Evolutionary conservation across 92 coral and sea anemone species (phyloP), one percentile per base, ranked within the genome.

Genomic region (Desmophyllum pertusum): DNA sequence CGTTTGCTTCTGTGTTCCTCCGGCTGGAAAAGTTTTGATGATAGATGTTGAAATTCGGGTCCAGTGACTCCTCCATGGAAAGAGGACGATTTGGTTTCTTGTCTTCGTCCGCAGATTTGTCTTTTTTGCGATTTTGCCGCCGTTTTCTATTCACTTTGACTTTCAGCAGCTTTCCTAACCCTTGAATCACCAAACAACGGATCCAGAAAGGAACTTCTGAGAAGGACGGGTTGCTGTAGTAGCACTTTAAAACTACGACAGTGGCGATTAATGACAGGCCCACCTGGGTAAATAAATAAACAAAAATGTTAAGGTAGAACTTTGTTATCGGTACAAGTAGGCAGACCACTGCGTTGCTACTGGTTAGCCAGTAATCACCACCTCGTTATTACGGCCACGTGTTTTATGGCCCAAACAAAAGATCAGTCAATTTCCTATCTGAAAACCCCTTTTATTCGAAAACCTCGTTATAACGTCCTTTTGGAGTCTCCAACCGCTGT

Each of bases 181-280:
- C 84, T 57, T 88, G 91, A 31, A 95, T 77, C 10, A 95, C 89
- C 19, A 93, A 75, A 18, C 78, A 88, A 33, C 91, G 91, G 61
- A 95, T 87, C 98, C 98, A 95, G 13, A 94, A 73, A 18, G 98
- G 98, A 89, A 95, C 89, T 76, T 87, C 90, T 39, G 91, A 89
- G 76, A 93, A 89, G 39, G 94, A 85, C 5, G 97, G 96, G 64
- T 95, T 94, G 33, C 92, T 88, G 68, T 90, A 89, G 89, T 95
- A 95, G 64, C 96, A 92, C 53, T 92, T 89, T 11, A 95, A 77
- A 21, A 93, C 98, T 11, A 93, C n/a, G 50, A 93, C 90, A 48
- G 98, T 93, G 30, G 97, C 98, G 7, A 95, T 85, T 61, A 95
- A 80, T 19, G 98, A 96, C 6, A 95, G 75, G 38, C 98, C 97